A percentile compares a stretch with the other conserved stretches of the same genome.
phyloP scores from a whole-genome alignment of 2,113 vertebrate genomes.

The Channa argus region DNA sequence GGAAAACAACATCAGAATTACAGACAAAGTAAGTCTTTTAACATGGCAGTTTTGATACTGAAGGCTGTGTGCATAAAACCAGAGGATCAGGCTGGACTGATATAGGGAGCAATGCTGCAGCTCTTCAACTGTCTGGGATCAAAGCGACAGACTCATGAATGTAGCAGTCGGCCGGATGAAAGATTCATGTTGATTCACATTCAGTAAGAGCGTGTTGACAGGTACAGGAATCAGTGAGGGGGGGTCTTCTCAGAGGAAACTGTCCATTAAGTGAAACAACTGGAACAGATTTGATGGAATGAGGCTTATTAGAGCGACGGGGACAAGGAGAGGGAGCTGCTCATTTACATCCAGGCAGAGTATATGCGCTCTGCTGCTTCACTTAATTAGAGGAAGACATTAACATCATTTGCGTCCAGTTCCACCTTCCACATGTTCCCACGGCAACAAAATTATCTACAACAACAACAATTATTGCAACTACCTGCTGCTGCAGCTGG shows the following conservation, averaged over 20 bases:
- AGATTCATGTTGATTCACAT: neutral
- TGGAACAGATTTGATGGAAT: conserved; percentile 95
- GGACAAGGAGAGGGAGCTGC: conserved; percentile 87
- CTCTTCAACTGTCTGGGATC: too few relatives aligned
- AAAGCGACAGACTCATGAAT: neutral
- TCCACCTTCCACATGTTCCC: conserved; percentile 85
- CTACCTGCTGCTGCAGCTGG: conserved; percentile 5
- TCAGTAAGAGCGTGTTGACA: conserved; percentile 34
- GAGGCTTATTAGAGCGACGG: conserved; percentile 95
- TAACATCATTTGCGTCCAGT: conserved; percentile 92
- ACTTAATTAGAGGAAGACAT: conserved; percentile 98
- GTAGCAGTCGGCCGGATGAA: neutral
- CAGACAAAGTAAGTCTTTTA: too few relatives aligned
- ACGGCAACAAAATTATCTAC: neutral
- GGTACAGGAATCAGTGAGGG: conserved; percentile 24
- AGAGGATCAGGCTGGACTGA: too few relatives aligned
- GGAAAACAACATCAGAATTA: too few relatives aligned
- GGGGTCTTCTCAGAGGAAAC: conserved; percentile 80
- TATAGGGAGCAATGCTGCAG: too few relatives aligned
- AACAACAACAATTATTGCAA: neutral
- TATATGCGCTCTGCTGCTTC: conserved; percentile 95
- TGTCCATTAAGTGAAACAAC: conserved; percentile 90
- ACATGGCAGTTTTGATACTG: too few relatives aligned
- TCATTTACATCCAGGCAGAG: conserved; percentile 94
- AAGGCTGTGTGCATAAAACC: too few relatives aligned